These are phyloP conservation scores for Caranx melampygus DNA, from an alignment of 2,113 vertebrate species.

Conservation along the genomic window DNA sequence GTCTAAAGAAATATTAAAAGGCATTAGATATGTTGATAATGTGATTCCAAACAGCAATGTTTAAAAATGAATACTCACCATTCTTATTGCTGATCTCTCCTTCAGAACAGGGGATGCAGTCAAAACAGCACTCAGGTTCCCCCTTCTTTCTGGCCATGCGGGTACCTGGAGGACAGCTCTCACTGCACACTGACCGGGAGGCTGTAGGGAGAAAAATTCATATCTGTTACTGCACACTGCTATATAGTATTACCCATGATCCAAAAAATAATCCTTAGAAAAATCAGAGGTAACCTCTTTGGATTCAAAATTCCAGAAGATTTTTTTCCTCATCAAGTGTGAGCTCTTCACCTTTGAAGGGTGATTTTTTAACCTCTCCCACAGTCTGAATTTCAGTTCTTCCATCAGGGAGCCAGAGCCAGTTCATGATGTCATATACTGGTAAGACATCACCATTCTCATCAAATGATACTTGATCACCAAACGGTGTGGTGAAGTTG, in stretches of 20 bases:
- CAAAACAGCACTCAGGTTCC: no score
- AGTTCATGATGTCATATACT: constrained; percentile 83
- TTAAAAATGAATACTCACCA: no score
- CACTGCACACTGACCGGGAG: no score
- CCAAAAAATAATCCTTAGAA: not conserved
- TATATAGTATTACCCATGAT: no score
- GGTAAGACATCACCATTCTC: constrained; percentile 79
- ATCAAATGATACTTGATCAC: constrained; percentile 80
- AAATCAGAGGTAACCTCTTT: constrained; percentile 45
- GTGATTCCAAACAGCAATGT: no score
- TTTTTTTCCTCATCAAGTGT: constrained; percentile 65
- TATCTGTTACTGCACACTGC: no score
- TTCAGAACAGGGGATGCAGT: no score
- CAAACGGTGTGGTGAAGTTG: constrained; percentile 77
- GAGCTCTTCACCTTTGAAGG: constrained; percentile 60
- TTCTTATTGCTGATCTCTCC: no score
- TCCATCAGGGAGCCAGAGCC: constrained; percentile 72
- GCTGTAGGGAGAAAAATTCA: no score
- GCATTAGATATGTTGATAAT: not conserved
- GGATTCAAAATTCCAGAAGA: constrained; percentile 69
- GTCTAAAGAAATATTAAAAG: constrained; percentile 42
- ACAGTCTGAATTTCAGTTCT: constrained; percentile 63
- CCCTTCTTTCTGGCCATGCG: no score
- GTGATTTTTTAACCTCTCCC: constrained; percentile 70
- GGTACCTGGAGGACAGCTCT: no score